Evolutionary conservation across 2,888 invertebrate genomes (phyloP).

Genomic region (Lypha dubia): DNA sequence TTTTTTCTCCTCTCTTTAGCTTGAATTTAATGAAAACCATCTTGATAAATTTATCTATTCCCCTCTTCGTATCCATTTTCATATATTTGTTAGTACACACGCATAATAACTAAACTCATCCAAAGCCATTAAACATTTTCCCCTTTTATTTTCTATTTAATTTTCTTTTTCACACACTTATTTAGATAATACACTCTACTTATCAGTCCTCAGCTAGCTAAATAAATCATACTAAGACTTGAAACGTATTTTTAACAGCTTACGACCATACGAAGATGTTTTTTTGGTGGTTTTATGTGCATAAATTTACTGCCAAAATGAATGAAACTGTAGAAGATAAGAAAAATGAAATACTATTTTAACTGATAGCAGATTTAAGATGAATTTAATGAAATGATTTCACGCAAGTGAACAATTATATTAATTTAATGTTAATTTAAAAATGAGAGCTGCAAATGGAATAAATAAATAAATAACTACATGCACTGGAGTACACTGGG

Average conservation of each 20-base stretch:
- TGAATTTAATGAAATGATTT: constrained; percentile 26
- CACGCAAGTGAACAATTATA: constrained; percentile 53
- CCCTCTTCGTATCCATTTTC: background rate
- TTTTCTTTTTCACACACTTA: constrained; percentile 1
- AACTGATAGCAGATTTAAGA: background rate
- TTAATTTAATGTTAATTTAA: constrained; percentile 50
- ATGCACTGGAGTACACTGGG: background rate
- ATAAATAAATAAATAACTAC: background rate
- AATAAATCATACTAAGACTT: constrained; percentile 59
- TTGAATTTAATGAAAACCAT: background rate
- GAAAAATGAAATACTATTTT: background rate
- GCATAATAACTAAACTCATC: background rate
- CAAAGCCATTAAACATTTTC: constrained; percentile 6
- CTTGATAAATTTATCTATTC: background rate
- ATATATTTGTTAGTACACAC: background rate
- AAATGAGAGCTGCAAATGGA: background rate
- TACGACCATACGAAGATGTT: constrained; percentile 22
- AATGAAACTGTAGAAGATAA: background rate
- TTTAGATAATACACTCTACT: constrained; percentile 29
- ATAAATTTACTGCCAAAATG: constrained; percentile 24
- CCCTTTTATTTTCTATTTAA: background rate
- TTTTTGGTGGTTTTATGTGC: constrained; percentile 4
- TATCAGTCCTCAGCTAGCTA: constrained; percentile 16
- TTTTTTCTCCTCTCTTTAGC: background rate
- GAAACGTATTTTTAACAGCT: constrained; percentile 31